Base-by-base conservation (phyloP, 2,888 invertebrate genomes). In the Eupithecia centaureata region DNA sequence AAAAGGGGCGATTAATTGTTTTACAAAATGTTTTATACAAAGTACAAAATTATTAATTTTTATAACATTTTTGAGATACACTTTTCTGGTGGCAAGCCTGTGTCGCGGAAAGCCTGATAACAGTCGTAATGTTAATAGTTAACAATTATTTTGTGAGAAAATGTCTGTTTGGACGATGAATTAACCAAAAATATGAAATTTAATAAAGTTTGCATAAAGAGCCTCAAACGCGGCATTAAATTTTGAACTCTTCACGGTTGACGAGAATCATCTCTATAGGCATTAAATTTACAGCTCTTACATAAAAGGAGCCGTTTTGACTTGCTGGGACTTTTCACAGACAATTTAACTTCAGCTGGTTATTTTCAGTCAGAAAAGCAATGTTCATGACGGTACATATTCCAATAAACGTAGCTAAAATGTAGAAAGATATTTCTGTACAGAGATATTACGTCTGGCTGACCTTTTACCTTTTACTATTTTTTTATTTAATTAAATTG, bases 261-360 rank as follows among this genome's bases (percentile, higher is more conserved):
- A 70, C 63, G 73, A 67, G 68, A 75, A 75, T 75, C 71, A 75
- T 75, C 75, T 73, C 71, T 57, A 73, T 72, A 60, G 71, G 61
- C 62, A 73, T 72, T 72, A 63, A 70, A 71, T 75, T 75, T 73
- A 74, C 65, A 67, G 63, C 68, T 60, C 32, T 15, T 65, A 62
- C 59, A 70, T 67, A 67, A 69, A 64, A 68, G 33, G 62, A 47
- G 28, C 33, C 54, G 63, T 63, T 54, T 22, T 60, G 69, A 60
- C 69, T 69, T 69, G 30, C 65, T 65, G 42, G 59, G 33, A 54
- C 47, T 65, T 22, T 18, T 5, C 59, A 60, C 47, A 69, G 69
- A 25, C 25, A 5, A 56, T 30, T 56, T 56, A 10, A 56, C 28
- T 27, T 56, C n/a, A 27, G 65, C 68, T 27, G 27, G 61, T 54